Percentiles rank a stretch among this genome's conserved stretches.
Evolutionary conservation across 2,797 vertebrate genomes (phyloP).

Genomic region (Cynopterus sphinx): DNA sequence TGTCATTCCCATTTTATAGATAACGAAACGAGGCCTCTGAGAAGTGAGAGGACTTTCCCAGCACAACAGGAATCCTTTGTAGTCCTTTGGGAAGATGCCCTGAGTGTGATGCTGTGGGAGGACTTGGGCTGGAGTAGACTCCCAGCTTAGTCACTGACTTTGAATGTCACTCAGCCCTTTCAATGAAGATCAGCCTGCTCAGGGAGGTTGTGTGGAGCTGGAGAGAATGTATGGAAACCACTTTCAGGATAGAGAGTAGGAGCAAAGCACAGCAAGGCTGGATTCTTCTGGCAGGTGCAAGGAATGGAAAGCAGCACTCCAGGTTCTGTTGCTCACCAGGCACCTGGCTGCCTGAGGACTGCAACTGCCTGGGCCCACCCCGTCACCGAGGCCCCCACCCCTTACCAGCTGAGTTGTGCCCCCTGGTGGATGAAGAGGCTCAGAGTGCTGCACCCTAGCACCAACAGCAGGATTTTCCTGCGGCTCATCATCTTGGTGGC

Average conservation of each 20-base stretch:
- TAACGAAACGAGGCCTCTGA: background rate
- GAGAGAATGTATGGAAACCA: background rate
- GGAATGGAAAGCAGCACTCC: background rate
- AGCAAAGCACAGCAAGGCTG: background rate
- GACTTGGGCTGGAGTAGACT: background rate
- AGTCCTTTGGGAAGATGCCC: background rate
- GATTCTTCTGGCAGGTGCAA: background rate
- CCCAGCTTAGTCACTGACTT: background rate
- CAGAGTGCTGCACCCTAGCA: slow-evolving; percentile 87
- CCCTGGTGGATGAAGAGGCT: slow-evolving; percentile 91
- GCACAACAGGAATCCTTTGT: background rate
- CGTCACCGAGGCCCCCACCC: background rate
- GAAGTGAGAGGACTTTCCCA: background rate
- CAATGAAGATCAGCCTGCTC: background rate
- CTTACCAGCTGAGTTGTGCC: slow-evolving; percentile 90
- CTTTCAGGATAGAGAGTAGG: background rate
- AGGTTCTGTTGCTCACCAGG: too few species aligned
- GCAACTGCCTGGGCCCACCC: background rate
- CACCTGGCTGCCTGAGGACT: too few species aligned
- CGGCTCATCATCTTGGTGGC: slow-evolving; percentile 85
- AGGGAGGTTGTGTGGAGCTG: background rate
- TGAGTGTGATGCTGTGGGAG: background rate
- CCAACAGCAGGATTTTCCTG: slow-evolving; percentile 89
- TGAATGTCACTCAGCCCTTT: background rate
- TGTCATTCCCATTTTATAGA: background rate